Conservation (phyloP, 2,888 invertebrate species). For the Drosophila antonietae region DNA sequence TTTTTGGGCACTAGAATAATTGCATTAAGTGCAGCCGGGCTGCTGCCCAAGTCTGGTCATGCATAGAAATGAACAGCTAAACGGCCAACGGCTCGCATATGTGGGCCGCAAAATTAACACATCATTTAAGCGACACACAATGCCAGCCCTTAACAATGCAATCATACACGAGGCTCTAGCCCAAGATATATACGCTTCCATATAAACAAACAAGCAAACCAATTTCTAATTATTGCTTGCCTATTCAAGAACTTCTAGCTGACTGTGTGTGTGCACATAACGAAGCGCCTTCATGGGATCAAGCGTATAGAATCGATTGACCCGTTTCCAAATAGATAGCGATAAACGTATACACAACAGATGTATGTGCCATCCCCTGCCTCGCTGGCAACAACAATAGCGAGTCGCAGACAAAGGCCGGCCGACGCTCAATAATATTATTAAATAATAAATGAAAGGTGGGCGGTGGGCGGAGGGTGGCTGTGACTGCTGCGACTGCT, state of each 20-base stretch:
- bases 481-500: slow-evolving; percentile 10
- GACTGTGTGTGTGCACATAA: slow-evolving; percentile 40
- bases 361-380: background rate
- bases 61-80: slow-evolving; percentile 80
- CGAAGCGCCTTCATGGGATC: slow-evolving; percentile 54
- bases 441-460: slow-evolving; percentile 68
- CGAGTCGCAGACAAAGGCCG: slow-evolving; percentile 54
- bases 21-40: slow-evolving; percentile 64
- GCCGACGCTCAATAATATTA: slow-evolving; percentile 67
- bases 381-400: slow-evolving; percentile 37
- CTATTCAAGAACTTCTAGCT: slow-evolving; percentile 43
- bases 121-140: slow-evolving; percentile 65
- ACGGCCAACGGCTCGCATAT: slow-evolving; percentile 38
- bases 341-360: slow-evolving; percentile 10
- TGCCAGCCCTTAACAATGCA: slow-evolving; percentile 56
- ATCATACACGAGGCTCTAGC: slow-evolving; percentile 36
- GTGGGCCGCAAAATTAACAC: slow-evolving; percentile 65
- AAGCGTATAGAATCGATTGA: slow-evolving; percentile 69
- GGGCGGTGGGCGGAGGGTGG: background rate
- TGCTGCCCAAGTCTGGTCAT: slow-evolving; percentile 39
- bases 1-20: slow-evolving; percentile 57
- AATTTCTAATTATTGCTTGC: slow-evolving; percentile 73
- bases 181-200: slow-evolving; percentile 8
- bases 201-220: slow-evolving; percentile 45
- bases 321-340: slow-evolving; percentile 63